Conservation (phyloP, 2,888 invertebrate genomes). For the Leptarthrus brevirostris region DNA sequence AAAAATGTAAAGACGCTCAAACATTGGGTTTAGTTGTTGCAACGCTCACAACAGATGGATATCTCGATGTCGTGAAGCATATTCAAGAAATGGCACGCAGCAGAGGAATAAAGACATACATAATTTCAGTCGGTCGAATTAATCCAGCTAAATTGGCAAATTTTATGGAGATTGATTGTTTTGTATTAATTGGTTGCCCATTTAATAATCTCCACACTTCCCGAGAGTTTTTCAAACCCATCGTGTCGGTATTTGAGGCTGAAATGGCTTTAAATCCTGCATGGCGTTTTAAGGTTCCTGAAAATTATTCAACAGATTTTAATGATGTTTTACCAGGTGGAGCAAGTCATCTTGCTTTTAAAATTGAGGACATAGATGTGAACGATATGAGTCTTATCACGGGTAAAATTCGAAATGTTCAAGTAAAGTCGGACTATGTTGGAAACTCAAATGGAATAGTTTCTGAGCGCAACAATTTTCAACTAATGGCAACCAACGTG, state of each 20-base stretch:
- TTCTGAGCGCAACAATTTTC: conserved; percentile 59
- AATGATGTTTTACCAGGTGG: conserved; percentile 77
- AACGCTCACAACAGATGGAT: conserved; percentile 86
- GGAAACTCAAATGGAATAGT: conserved; percentile 59
- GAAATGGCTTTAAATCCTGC: conserved; percentile 81
- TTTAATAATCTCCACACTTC: conserved; percentile 87
- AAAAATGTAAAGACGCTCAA: conserved; percentile 90
- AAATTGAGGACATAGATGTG: conserved; percentile 66
- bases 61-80: conserved; percentile 78
- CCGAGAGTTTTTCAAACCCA: conserved; percentile 88
- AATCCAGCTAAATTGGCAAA: conserved; percentile 96
- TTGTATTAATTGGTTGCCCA: conserved; percentile 91
- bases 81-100: conserved; percentile 78
- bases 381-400: conserved; percentile 81
- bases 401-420: conserved; percentile 72
- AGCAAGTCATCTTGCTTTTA: conserved; percentile 68
- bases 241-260: conserved; percentile 92
- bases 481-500: conserved; percentile 61
- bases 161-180: conserved; percentile 89
- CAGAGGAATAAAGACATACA: conserved; percentile 88
- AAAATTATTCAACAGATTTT: conserved; percentile 79
- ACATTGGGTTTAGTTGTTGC: conserved; percentile 91
- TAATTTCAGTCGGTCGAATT: conserved; percentile 93
- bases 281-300: conserved; percentile 68
- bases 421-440: neutral